These are phyloP conservation scores for Sinella curviseta DNA, from an alignment of 1,140 invertebrate species.

Conservation along the genomic window DNA sequence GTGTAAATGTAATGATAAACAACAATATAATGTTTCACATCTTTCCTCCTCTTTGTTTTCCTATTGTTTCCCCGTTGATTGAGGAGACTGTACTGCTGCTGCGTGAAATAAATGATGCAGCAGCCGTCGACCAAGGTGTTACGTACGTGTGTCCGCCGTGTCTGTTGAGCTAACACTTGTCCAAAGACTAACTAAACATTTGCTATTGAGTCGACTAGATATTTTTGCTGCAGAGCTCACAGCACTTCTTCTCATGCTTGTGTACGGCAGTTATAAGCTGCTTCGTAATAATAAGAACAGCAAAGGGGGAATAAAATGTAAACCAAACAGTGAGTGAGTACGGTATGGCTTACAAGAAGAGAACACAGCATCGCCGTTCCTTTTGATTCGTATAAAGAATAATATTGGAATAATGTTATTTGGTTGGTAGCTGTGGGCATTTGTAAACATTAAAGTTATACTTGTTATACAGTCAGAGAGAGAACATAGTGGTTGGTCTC, in stretches of 20 bases:
- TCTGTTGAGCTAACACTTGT: constrained; percentile 16
- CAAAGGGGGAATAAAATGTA: too few species aligned
- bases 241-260: neutral
- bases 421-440: neutral
- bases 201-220: constrained; percentile 20
- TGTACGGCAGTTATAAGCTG: too few species aligned
- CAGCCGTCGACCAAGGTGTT: neutral
- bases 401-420: neutral
- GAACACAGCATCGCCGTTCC: neutral
- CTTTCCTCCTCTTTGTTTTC: neutral
- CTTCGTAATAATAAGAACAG: too few species aligned
- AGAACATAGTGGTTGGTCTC: neutral
- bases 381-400: neutral
- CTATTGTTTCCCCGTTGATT: neutral
- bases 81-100: too few species aligned
- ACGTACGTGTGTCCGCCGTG: neutral
- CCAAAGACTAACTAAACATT: constrained; percentile 25
- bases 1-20: neutral
- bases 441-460: neutral
- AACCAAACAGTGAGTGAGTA: neutral
- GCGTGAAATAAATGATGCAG: too few species aligned
- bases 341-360: neutral
- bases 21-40: neutral
- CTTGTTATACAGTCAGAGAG: neutral
- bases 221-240: neutral